Percentiles rank a stretch among this genome's conserved stretches.
Conservation (phyloP, 2,888 invertebrate species). For the Dynastes maya region DNA sequence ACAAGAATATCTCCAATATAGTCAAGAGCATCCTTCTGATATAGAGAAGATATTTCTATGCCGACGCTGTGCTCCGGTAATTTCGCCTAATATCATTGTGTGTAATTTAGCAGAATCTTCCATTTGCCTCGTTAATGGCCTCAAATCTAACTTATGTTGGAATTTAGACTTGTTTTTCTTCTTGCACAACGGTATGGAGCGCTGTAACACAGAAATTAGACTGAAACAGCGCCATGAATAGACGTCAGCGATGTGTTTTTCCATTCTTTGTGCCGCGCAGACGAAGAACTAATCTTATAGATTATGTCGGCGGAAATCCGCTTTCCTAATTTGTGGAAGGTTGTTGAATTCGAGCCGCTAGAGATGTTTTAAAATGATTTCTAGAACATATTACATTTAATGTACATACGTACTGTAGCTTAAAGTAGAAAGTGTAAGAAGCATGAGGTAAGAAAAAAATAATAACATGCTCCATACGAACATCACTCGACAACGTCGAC, state of each 20-base stretch:
- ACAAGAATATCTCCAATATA: neutral
- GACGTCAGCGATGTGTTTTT: constrained; percentile 9
- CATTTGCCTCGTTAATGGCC: constrained; percentile 31
- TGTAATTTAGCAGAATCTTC: constrained; percentile 35
- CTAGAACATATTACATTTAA: too few relatives aligned
- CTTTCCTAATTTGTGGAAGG: constrained; percentile 12
- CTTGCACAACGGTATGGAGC: neutral
- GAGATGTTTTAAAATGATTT: neutral
- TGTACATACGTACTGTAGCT: too few relatives aligned
- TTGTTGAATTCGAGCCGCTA: neutral
- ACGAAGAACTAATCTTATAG: constrained; percentile 13
- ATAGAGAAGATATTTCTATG: constrained; percentile 28
- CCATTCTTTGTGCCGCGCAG: constrained; percentile 1
- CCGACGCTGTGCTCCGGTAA: neutral
- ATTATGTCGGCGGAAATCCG: constrained; percentile 21
- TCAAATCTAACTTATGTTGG: constrained; percentile 33
- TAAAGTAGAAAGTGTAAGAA: too few relatives aligned
- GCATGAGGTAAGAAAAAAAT: too few relatives aligned
- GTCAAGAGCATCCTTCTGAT: neutral
- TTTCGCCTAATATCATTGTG: constrained; percentile 27
- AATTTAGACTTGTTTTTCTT: constrained; percentile 25
- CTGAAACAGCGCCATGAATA: constrained; percentile 18
- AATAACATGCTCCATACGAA: too few relatives aligned
- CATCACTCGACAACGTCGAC: too few relatives aligned
- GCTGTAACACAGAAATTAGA: constrained; percentile 32